Base-by-base conservation (phyloP, 64 coral and sea anemone species). In the Catalaphyllia jardinei region DNA sequence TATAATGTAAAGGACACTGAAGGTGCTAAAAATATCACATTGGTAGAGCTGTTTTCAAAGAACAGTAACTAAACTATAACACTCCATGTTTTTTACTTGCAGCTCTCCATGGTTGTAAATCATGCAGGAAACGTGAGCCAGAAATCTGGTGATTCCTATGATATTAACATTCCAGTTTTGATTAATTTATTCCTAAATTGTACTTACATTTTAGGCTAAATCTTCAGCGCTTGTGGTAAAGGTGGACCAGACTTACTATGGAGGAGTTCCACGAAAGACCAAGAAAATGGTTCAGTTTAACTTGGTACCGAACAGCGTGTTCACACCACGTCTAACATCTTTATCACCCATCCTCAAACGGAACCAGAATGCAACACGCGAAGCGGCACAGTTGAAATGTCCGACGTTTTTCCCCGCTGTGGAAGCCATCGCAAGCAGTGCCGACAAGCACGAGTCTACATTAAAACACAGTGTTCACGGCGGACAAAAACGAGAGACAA, bases 341-440 rank as follows among this genome's bases (percentile, higher is more conserved):
- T n/a, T 69, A 2, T 84, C 81, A 84, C 81, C 81, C 13, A 84
- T 84, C 3, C 31, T 84, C 10, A 84, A 84, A 84, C 22, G 60
- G 59, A 1, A 61, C 63, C 39, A 42, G 39, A n/a, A 24, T 38
- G 8, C 7, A 69, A 2, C 73, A 4, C 16, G 0, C 73, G 4
- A 35, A 8, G 22, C 18, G 9, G 22, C 62, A 19, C 4, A 17
- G 17, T 1, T 22, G 0, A 75, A 75, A 39, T 35, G 18, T 76
- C 74, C 35, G 22, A 42, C 2, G 46, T 18, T 8, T 19, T 10
- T 35, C 14, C 74, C 19, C 19, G 19, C 46, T 38, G 17, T 18
- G 3, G 8, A 84, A 2, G 5, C 8, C 25, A 30, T 63, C 54
- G 30, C 54, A 1, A 63, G 60, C 29, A 11, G 2, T 39, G 60